Base-by-base conservation (phyloP, 2,797 vertebrate species). In the Thaleichthys pacificus region DNA sequence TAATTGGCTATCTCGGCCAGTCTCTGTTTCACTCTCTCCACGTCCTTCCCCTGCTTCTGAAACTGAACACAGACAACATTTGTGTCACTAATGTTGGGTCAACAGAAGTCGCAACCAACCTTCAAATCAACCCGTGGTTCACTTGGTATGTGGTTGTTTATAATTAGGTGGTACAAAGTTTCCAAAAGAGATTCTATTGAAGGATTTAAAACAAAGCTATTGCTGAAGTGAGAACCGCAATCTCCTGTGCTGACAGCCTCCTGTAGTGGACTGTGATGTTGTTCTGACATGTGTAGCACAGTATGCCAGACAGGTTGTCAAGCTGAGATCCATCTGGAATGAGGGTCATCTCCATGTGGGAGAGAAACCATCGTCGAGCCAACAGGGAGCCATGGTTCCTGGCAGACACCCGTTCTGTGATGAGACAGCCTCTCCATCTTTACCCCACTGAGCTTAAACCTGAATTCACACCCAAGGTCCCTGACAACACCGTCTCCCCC, bases 1-100 rank as follows among this genome's bases (percentile, higher is more conserved):
- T 98, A 97, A 92, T 99, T 99, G 80, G 96, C 97, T 60, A 99
- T 97, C 92, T 99, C 98, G 79, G 97, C 96, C 87, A 99, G 94
- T 65, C 97, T 93, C 91, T 98, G 96, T 85, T 98, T 99, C 75
- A 98, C 95, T 91, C 95, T 97, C 75, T 97, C 97, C 90, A 98
- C 89, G 68, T 99, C 97, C 83, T 97, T 98, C 78, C 97, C 97
- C 86, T 99, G 97, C 84, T 96, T 98, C 95, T 99, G 97, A 92
- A 97, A 99, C 98, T 99, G 86, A 67, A 64, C 47, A 28, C 22
- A 24, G 12, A 67, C 26, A 17, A 47, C 42, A 47, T 14, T 7
- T 38, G 38, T 12, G 42, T 47, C 9, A 47, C 42, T 47, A 2
- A 47, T 14, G 42, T 14, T 47, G 42, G 42, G 42, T 47, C 42